Percentiles rank a stretch among this genome's conserved stretches.
These are phyloP conservation scores for Lophotis ruficrista DNA, from an alignment of 2,113 vertebrate genomes.

Conservation along the genomic window DNA sequence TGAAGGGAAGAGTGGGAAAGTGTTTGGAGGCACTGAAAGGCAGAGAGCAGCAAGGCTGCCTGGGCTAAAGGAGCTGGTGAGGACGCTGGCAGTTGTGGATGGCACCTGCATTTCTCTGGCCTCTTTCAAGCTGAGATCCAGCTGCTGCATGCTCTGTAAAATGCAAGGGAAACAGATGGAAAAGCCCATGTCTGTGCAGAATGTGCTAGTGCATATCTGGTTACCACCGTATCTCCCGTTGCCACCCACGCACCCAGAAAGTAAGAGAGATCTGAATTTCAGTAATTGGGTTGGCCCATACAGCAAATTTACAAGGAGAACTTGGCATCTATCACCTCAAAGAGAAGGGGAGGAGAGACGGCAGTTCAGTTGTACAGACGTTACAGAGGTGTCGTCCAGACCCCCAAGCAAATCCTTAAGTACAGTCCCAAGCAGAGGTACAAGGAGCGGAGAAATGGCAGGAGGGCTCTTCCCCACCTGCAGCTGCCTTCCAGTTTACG, in stretches of 20 bases:
- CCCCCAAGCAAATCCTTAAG: background rate
- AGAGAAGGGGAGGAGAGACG: background rate
- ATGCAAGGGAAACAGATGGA: background rate
- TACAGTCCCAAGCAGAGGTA: background rate
- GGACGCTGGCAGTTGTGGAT: accelerated
- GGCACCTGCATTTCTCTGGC: background rate
- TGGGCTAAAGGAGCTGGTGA: background rate
- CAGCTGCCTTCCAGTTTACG: background rate
- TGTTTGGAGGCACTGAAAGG: background rate
- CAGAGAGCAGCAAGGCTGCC: background rate
- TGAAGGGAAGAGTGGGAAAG: background rate
- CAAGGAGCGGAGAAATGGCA: background rate
- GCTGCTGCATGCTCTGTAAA: background rate
- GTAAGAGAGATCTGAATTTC: background rate
- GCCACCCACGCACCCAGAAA: background rate
- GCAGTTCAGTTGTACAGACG: background rate
- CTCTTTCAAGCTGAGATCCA: background rate
- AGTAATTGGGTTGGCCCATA: background rate
- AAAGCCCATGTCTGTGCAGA: background rate
- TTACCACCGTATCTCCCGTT: background rate
- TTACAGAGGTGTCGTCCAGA: background rate
- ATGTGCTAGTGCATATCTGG: accelerated
- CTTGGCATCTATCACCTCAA: background rate
- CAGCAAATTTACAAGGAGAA: background rate
- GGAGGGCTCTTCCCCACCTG: background rate